A percentile compares a stretch with the other conserved stretches of the same genome.
phyloP scores from a whole-genome alignment of 2,797 vertebrate genomes.

The Acrossocheilus wenchowensis region DNA sequence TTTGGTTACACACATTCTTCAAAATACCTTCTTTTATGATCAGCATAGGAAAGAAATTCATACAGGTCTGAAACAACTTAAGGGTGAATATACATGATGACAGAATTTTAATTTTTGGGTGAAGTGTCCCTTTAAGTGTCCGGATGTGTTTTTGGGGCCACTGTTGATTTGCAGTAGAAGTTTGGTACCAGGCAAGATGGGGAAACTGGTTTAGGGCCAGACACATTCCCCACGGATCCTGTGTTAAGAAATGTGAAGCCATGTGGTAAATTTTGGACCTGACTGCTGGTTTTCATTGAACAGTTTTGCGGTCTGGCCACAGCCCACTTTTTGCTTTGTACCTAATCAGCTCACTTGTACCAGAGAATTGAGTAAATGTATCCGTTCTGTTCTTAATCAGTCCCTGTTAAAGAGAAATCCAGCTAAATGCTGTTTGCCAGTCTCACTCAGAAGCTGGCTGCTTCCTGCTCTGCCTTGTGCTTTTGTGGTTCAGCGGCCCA shows the following conservation, averaged over 20 bases:
- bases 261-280: conserved; percentile 17
- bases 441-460: conserved; percentile 13
- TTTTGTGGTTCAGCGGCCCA: conserved; percentile 24
- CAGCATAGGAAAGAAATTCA: not conserved
- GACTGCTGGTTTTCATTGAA: conserved; percentile 10
- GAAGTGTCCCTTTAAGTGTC: not conserved
- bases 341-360: conserved; percentile 22
- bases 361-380: conserved; percentile 22
- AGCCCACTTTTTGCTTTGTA: conserved; percentile 27
- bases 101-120: not conserved
- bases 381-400: conserved; percentile 22
- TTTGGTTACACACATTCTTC: too few species aligned
- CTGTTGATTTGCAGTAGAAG: not conserved
- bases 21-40: not conserved
- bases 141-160: not conserved
- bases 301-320: conserved; percentile 21
- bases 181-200: not conserved
- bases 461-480: not conserved
- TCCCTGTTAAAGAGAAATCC: not conserved
- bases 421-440: conserved; percentile 3
- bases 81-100: not conserved
- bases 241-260: conserved; percentile 15
- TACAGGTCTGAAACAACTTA: not conserved
- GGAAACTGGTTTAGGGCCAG: not conserved
- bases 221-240: not conserved